Percentiles rank a stretch among this genome's conserved stretches.
These are phyloP conservation scores for Spodoptera litura DNA, from an alignment of 1,140 invertebrate species.

Conservation along the genomic window DNA sequence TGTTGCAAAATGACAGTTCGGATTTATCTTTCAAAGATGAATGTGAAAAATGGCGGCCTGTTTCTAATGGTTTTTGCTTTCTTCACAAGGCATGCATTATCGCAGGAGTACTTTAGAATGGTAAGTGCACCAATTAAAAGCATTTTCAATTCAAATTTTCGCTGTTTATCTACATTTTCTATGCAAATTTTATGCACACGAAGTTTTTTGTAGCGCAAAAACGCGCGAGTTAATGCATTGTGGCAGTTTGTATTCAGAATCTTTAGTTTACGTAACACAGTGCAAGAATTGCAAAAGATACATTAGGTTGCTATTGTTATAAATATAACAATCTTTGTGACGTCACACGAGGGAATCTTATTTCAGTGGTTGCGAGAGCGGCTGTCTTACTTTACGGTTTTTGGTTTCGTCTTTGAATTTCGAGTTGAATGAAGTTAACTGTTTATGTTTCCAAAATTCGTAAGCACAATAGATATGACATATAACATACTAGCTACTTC, in stretches of 20 bases:
- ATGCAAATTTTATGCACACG: constrained; percentile 25
- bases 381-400: no score
- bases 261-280: neutral
- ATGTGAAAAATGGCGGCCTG: constrained; percentile 49
- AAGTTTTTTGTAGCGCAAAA: constrained; percentile 9
- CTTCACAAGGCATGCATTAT: constrained; percentile 73
- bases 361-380: no score
- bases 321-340: neutral
- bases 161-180: neutral
- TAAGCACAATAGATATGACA: no score
- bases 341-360: no score
- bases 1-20: constrained; percentile 45
- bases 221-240: neutral
- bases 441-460: no score
- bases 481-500: no score
- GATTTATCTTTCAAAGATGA: constrained; percentile 67
- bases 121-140: constrained; percentile 67
- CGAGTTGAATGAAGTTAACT: no score
- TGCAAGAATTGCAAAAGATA: constrained; percentile 13
- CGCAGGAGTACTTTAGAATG: constrained; percentile 75
- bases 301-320: constrained; percentile 4
- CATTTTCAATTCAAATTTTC: constrained; percentile 20
- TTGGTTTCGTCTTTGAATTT: no score
- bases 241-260: neutral
- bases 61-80: constrained; percentile 72